Evolutionary conservation across 2,797 vertebrate genomes (phyloP).

Genomic region (Stomatorhinus walkeri): DNA sequence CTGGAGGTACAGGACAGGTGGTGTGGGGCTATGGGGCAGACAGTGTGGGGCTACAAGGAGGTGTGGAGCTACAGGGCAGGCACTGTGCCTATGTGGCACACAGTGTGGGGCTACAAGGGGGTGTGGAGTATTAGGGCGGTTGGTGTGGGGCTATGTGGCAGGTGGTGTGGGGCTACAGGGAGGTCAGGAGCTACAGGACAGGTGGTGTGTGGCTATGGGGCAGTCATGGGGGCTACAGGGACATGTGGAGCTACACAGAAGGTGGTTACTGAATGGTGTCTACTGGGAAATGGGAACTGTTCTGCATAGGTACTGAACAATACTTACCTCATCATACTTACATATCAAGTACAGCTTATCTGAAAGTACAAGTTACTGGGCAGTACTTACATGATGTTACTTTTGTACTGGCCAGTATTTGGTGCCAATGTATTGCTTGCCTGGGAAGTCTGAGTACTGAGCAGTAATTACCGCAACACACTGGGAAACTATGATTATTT

Average conservation of each 20-base stretch:
- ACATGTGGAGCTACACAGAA: neutral
- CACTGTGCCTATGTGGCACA: too few species aligned
- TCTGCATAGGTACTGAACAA: neutral
- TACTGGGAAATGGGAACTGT: neutral
- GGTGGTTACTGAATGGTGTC: neutral
- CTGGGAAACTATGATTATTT: neutral
- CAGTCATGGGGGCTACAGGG: neutral
- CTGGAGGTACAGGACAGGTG: neutral
- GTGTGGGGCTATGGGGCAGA: neutral
- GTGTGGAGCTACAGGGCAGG: neutral
- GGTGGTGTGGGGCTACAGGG: neutral
- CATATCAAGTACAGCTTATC: neutral
- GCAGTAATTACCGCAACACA: neutral
- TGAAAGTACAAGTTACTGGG: neutral
- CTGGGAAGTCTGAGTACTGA: neutral
- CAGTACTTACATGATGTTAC: neutral
- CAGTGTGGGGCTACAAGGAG: neutral
- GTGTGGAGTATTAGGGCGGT: neutral
- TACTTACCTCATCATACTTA: neutral
- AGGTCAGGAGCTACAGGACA: too few species aligned
- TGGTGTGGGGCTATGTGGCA: slow-evolving; percentile 48
- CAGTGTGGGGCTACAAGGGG: neutral
- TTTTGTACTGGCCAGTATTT: neutral
- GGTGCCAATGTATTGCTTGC: neutral
- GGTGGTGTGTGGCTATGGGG: too few species aligned